Evolutionary conservation across 1,140 invertebrate genomes (phyloP).

Genomic region (Eupeodes corollae): DNA sequence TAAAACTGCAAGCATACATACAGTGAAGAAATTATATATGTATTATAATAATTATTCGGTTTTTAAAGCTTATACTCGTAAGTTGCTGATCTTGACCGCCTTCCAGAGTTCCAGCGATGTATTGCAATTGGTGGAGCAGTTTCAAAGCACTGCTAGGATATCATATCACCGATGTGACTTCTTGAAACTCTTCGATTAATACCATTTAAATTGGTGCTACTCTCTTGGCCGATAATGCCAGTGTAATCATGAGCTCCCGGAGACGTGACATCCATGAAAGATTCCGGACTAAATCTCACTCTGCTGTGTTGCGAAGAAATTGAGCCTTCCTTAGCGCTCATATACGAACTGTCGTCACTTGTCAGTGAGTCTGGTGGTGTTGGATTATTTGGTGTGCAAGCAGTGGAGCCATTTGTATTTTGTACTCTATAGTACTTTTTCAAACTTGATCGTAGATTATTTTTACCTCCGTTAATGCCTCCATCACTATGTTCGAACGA

Average conservation of each 20-base stretch:
- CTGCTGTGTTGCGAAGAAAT: constrained; percentile 49
- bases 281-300: constrained; percentile 70
- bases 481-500: constrained; percentile 41
- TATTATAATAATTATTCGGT: background rate
- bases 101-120: background rate
- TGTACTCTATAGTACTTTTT: constrained; percentile 55
- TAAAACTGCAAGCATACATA: too few relatives aligned
- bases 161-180: background rate
- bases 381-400: constrained; percentile 64
- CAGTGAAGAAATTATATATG: too few relatives aligned
- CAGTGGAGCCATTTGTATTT: constrained; percentile 17
- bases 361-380: constrained; percentile 73
- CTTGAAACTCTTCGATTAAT: background rate
- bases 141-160: constrained; percentile 4
- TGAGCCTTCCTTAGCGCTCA: constrained; percentile 66
- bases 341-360: constrained; percentile 73
- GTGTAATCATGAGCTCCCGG: constrained; percentile 10
- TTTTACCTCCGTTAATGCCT: constrained; percentile 30
- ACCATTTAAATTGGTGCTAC: background rate
- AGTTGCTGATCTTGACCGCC: constrained; percentile 2
- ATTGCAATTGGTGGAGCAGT: background rate
- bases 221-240: background rate
- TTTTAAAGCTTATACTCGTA: constrained; percentile 1
- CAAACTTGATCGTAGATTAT: constrained; percentile 61
- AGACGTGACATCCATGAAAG: constrained; percentile 40